phyloP scores from a whole-genome alignment of 2,113 vertebrate species.

The Callopanchax toddi region DNA sequence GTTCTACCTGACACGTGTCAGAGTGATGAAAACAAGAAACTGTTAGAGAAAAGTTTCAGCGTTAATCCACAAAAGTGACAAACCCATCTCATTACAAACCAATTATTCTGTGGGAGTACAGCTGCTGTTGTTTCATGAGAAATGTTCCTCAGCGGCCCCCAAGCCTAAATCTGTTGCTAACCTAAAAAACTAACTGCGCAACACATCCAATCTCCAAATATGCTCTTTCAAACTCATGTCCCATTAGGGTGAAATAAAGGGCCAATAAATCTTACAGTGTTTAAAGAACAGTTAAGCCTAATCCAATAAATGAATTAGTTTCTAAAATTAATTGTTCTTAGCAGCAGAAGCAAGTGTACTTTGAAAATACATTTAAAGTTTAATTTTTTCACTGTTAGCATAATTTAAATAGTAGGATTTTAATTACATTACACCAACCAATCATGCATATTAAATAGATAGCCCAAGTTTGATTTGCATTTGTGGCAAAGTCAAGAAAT shows the following conservation, averaged over 20 bases:
- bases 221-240: constrained; percentile 69
- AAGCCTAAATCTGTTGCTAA: constrained; percentile 57
- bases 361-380: constrained; percentile 82
- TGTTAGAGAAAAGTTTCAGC: constrained; percentile 6
- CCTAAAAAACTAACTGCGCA: constrained; percentile 61
- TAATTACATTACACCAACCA: constrained; percentile 83
- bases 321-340: constrained; percentile 78
- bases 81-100: constrained; percentile 41
- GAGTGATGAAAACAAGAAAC: constrained; percentile 22
- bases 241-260: constrained; percentile 75
- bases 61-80: constrained; percentile 25
- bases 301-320: constrained; percentile 81
- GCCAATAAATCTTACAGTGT: constrained; percentile 71
- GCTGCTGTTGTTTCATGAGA: constrained; percentile 52
- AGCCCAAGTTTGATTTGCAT: constrained; percentile 77
- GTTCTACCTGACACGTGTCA: constrained; percentile 13
- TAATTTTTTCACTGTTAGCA: constrained; percentile 77
- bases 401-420: constrained; percentile 81
- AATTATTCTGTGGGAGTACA: constrained; percentile 38
- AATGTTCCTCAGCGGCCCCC: constrained; percentile 51
- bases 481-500: constrained; percentile 72
- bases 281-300: constrained; percentile 76
- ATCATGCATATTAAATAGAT: constrained; percentile 82
- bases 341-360: constrained; percentile 78
- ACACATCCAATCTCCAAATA: constrained; percentile 58